Evolutionary conservation across 2,797 vertebrate genomes (phyloP).

Genomic region (Taeniopygia guttata): DNA sequence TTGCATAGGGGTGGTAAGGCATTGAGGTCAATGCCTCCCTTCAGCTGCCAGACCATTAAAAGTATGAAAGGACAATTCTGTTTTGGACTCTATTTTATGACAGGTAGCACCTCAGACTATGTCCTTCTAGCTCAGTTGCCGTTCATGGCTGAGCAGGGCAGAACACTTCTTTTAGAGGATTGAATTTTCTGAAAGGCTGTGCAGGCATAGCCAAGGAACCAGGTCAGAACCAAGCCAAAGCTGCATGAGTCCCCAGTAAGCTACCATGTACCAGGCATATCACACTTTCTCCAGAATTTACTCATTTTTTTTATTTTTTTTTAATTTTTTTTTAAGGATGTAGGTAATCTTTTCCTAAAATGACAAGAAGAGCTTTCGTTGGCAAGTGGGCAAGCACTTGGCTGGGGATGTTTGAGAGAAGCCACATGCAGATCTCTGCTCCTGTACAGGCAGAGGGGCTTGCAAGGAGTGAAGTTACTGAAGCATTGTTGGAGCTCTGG

Average conservation of each 20-base stretch:
- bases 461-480: neutral
- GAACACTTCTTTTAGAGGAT: neutral
- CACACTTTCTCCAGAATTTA: neutral
- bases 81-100: neutral
- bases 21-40: neutral
- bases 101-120: neutral
- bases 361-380: neutral
- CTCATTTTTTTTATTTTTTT: neutral
- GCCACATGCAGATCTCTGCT: neutral
- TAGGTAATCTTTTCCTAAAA: neutral
- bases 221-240: neutral
- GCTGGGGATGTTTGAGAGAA: neutral
- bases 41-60: neutral
- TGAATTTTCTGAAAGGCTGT: neutral
- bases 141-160: neutral
- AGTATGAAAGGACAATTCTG: neutral
- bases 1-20: neutral
- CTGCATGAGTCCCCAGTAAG: neutral
- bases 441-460: neutral
- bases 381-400: neutral
- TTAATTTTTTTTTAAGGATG: neutral
- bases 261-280: neutral
- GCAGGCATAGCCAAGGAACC: neutral
- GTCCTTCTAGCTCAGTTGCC: neutral
- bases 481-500: neutral